phyloP scores from a whole-genome alignment of 2,113 vertebrate genomes.

The Malurus melanocephalus region DNA sequence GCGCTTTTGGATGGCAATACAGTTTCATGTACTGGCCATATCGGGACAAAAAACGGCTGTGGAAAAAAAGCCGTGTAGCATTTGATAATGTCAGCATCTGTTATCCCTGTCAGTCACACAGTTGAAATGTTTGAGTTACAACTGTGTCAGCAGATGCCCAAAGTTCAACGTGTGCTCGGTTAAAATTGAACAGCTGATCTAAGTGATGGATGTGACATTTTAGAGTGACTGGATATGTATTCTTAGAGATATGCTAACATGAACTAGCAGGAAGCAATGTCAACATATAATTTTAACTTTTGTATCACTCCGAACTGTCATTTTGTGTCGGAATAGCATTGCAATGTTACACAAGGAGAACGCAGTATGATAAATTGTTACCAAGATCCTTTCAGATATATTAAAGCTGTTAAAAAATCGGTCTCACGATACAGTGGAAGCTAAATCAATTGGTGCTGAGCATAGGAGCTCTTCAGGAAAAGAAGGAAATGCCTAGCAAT shows the following conservation, averaged over 20 bases:
- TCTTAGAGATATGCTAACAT: constrained; percentile 65
- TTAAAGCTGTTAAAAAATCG: neutral
- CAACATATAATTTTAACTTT: constrained; percentile 61
- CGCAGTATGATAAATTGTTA: neutral
- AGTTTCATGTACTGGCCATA: constrained; percentile 90
- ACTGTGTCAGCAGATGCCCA: constrained; percentile 84
- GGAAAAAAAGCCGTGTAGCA: constrained; percentile 80
- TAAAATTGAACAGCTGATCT: constrained; percentile 81
- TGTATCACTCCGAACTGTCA: constrained; percentile 40
- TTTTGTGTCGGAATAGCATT: constrained; percentile 51
- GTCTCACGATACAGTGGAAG: neutral
- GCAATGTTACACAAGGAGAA: neutral
- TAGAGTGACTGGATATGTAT: constrained; percentile 70
- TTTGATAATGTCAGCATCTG: constrained; percentile 99
- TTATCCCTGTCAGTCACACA: constrained; percentile 92
- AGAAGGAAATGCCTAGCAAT: neutral
- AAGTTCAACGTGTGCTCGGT: constrained; percentile 75
- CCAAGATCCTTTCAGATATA: neutral
- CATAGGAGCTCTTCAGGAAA: neutral
- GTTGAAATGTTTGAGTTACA: constrained; percentile 81
- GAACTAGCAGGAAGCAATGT: constrained; percentile 61
- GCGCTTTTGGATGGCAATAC: constrained; percentile 79
- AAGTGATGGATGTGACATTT: constrained; percentile 79
- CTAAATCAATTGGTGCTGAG: neutral
- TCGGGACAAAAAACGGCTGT: constrained; percentile 88